These are phyloP conservation scores for Brachyptera risi DNA, from an alignment of 2,888 invertebrate genomes.

Conservation along the genomic window DNA sequence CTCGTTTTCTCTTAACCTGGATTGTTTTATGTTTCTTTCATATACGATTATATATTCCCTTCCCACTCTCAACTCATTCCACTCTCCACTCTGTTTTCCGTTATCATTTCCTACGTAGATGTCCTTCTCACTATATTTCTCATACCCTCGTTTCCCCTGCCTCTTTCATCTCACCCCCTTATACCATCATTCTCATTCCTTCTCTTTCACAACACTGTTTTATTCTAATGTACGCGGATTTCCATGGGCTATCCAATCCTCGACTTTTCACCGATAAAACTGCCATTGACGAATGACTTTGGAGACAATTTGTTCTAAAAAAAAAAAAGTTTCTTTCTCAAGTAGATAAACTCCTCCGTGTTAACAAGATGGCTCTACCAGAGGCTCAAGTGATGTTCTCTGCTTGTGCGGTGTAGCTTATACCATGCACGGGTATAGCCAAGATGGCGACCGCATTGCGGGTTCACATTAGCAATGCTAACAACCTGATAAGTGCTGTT, in stretches of 20 bases:
- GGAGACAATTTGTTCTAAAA: conserved; percentile 17
- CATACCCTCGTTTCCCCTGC: neutral
- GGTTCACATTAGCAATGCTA: conserved; percentile 25
- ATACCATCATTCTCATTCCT: too few species aligned
- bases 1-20: too few species aligned
- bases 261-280: conserved; percentile 4
- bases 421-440: too few species aligned
- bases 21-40: too few species aligned
- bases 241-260: too few species aligned
- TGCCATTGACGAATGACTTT: conserved; percentile 25
- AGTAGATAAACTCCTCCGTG: conserved; percentile 24
- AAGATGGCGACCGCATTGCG: conserved; percentile 29
- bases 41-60: too few species aligned
- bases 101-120: neutral
- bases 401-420: too few species aligned
- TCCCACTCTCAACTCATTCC: too few species aligned
- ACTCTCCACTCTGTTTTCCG: neutral
- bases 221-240: too few species aligned
- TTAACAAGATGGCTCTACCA: neutral
- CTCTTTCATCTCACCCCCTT: too few species aligned
- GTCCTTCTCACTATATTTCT: neutral
- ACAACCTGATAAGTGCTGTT: conserved; percentile 22
- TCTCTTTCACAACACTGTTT: too few species aligned
- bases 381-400: conserved; percentile 3
- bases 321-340: conserved; percentile 18